phyloP scores from a whole-genome alignment of 1,140 invertebrate genomes.

The Rhyacophila brunnea region DNA sequence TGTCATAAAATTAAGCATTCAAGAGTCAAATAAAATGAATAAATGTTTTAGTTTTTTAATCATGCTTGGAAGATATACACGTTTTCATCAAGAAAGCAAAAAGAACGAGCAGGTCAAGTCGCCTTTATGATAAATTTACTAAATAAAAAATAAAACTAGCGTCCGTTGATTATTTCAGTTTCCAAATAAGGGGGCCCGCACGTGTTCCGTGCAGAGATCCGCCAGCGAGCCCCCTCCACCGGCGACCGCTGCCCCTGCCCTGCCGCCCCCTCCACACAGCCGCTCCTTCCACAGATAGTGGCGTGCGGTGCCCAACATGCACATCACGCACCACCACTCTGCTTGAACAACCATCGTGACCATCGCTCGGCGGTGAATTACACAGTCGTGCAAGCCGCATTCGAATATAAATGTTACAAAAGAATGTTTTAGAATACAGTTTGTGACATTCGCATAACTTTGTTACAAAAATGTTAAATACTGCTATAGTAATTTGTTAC shows the following conservation, averaged over 20 bases:
- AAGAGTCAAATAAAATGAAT: too few species aligned
- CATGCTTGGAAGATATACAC: too few species aligned
- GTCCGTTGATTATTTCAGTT: too few species aligned
- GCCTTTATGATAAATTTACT: too few species aligned
- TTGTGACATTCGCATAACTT: not conserved
- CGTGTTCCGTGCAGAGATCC: slow-evolving; percentile 58
- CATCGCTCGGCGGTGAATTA: not conserved
- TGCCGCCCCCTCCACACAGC: slow-evolving; percentile 49
- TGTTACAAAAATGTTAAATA: not conserved
- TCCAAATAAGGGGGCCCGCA: slow-evolving; percentile 37
- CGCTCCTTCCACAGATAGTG: slow-evolving; percentile 50
- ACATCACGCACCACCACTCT: not conserved
- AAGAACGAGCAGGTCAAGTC: too few species aligned
- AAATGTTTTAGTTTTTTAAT: too few species aligned
- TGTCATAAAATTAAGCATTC: too few species aligned
- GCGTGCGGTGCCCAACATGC: slow-evolving; percentile 3
- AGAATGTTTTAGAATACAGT: not conserved
- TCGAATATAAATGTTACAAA: not conserved
- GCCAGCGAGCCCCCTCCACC: slow-evolving; percentile 61
- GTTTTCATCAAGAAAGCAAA: too few species aligned
- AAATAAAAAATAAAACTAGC: too few species aligned
- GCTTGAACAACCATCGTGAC: not conserved
- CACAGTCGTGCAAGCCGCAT: not conserved
- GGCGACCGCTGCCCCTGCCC: slow-evolving; percentile 47
- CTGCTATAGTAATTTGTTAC: too few species aligned